phyloP scores from a whole-genome alignment of 2,113 vertebrate species.

The Thalassoma bifasciatum region DNA sequence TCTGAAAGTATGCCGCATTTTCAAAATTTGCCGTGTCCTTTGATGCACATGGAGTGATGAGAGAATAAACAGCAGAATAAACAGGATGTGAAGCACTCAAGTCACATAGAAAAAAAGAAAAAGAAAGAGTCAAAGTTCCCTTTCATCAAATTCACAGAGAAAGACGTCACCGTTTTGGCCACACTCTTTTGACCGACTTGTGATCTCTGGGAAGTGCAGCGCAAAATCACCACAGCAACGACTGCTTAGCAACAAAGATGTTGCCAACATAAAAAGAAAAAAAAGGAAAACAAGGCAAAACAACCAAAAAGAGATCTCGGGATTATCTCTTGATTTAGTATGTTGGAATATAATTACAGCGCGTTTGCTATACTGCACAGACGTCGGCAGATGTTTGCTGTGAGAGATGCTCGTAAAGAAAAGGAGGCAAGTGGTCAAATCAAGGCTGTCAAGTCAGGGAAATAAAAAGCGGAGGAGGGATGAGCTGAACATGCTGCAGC shows the following conservation, averaged over 20 bases:
- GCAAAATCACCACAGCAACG: constrained; percentile 74
- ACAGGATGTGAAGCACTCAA: neutral
- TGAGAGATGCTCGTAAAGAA: constrained; percentile 36
- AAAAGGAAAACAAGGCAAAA: constrained; percentile 22
- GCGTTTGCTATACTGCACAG: constrained; percentile 6
- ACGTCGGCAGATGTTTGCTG: constrained; percentile 16
- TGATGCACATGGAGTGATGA: neutral
- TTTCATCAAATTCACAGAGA: neutral
- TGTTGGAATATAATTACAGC: neutral
- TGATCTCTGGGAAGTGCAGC: constrained; percentile 65
- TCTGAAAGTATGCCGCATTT: neutral
- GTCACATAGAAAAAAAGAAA: neutral
- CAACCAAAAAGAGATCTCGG: neutral
- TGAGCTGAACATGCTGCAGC: constrained; percentile 22
- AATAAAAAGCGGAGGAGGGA: constrained; percentile 49
- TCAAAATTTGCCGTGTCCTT: neutral
- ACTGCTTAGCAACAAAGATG: constrained; percentile 77
- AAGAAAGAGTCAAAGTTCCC: constrained; percentile 27
- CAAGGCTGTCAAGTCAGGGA: constrained; percentile 56
- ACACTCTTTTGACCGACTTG: constrained; percentile 60
- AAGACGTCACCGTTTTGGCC: constrained; percentile 31
- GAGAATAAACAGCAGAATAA: constrained; percentile 3
- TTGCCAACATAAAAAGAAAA: constrained; percentile 37
- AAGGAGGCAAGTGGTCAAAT: constrained; percentile 55
- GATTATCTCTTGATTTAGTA: neutral